Percentiles rank a stretch among this genome's conserved stretches.
These are phyloP conservation scores for Serinus canaria DNA, from an alignment of 2,113 vertebrate genomes.

Conservation along the genomic window DNA sequence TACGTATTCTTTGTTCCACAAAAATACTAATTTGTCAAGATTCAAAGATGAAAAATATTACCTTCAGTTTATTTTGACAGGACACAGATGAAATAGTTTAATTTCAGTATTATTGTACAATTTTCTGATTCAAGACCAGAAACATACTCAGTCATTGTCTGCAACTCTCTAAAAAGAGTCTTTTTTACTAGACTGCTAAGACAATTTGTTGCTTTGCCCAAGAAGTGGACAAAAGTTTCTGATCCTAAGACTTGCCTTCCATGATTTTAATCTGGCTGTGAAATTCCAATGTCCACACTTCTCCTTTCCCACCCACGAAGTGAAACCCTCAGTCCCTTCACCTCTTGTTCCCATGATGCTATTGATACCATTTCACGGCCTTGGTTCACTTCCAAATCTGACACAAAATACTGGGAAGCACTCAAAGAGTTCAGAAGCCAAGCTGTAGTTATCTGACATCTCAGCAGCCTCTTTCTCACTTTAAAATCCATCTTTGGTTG, in stretches of 20 bases:
- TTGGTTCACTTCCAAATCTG: background rate
- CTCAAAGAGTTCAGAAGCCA: background rate
- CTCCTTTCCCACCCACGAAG: background rate
- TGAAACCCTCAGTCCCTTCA: background rate
- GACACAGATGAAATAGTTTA: background rate
- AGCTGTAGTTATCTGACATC: background rate
- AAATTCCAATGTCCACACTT: background rate
- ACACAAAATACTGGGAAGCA: background rate
- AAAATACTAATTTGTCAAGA: constrained; percentile 24
- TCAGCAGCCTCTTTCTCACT: background rate
- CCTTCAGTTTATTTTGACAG: background rate
- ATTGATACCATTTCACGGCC: background rate
- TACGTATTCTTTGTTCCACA: background rate
- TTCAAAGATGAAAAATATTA: constrained; percentile 10
- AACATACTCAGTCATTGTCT: background rate
- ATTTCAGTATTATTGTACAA: background rate
- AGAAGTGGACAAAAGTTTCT: background rate
- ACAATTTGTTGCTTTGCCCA: background rate
- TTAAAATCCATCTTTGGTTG: background rate
- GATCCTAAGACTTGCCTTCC: background rate
- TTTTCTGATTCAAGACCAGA: background rate
- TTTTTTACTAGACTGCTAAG: background rate
- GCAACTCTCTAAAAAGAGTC: background rate
- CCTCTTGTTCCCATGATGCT: background rate
- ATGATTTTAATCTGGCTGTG: background rate